Conservation (phyloP, 2,113 vertebrate genomes). For the Stigmatopora argus region DNA sequence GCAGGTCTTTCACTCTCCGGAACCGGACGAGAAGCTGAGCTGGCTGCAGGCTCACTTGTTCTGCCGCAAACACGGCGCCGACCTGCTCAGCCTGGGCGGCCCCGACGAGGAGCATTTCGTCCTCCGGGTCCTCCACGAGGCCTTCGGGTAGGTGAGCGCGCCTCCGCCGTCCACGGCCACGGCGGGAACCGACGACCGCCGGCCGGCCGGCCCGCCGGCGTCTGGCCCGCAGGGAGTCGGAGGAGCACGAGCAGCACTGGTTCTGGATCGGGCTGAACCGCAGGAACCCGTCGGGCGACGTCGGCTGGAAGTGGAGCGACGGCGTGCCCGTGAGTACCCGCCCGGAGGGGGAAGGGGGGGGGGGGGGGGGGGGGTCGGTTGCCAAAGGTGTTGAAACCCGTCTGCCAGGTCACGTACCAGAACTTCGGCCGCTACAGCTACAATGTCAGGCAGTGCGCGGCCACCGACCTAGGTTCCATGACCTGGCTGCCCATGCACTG, state of each 20-base stretch:
- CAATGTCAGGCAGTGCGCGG: slow-evolving; percentile 79
- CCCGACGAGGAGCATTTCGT: slow-evolving; percentile 86
- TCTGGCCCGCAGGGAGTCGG: slow-evolving; percentile 69
- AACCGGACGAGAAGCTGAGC: slow-evolving; percentile 78
- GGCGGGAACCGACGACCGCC: not conserved
- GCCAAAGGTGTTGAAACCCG: not conserved
- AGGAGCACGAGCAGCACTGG: slow-evolving; percentile 91
- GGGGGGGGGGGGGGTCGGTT: too few relatives aligned
- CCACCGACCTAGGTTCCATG: slow-evolving; percentile 82
- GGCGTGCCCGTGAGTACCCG: slow-evolving; percentile 80
- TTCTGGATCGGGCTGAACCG: slow-evolving; percentile 95
- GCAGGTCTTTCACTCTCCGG: slow-evolving; percentile 85
- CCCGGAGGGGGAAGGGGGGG: too few relatives aligned
- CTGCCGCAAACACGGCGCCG: slow-evolving; percentile 80
- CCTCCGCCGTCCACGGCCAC: too few relatives aligned
- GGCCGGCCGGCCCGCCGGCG: not conserved
- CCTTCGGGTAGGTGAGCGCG: slow-evolving; percentile 79
- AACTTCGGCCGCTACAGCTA: slow-evolving; percentile 86
- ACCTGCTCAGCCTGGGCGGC: slow-evolving; percentile 83
- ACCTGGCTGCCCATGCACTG: slow-evolving; percentile 93
- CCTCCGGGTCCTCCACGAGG: slow-evolving; percentile 80
- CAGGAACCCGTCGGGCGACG: slow-evolving; percentile 76
- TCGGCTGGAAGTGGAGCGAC: slow-evolving; percentile 92
- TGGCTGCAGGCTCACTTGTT: slow-evolving; percentile 84
- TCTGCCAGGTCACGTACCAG: slow-evolving; percentile 82